These are phyloP conservation scores for Caenorhabditis sp. DNA, from an alignment of 2,888 invertebrate species.

Conservation along the genomic window DNA sequence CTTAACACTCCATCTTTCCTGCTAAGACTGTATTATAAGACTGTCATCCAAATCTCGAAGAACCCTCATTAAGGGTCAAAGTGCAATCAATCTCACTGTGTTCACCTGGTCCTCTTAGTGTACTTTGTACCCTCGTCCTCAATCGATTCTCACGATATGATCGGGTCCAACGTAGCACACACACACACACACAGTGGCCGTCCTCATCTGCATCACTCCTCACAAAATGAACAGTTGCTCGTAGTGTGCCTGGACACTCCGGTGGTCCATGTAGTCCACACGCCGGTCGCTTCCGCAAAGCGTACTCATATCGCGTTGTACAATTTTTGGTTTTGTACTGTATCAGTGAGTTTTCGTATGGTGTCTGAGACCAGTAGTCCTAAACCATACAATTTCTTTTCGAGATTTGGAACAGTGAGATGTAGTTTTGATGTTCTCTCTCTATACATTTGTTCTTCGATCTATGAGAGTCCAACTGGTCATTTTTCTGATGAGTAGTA, in stretches of 20 bases:
- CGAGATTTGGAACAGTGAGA: too few relatives aligned
- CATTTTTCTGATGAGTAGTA: too few relatives aligned
- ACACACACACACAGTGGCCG: not conserved
- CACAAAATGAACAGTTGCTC: slow-evolving; percentile 52
- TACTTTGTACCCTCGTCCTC: slow-evolving; percentile 30
- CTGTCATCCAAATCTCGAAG: not conserved
- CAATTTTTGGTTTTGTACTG: not conserved
- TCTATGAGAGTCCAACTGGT: too few relatives aligned
- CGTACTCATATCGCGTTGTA: slow-evolving; percentile 3
- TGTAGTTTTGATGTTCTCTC: too few relatives aligned
- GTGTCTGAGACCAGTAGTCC: too few relatives aligned
- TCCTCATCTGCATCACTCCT: slow-evolving; percentile 44
- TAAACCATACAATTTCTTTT: too few relatives aligned
- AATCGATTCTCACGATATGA: slow-evolving; percentile 49
- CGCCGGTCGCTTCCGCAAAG: not conserved
- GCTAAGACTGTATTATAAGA: not conserved
- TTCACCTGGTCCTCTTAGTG: slow-evolving; percentile 13
- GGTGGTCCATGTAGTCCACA: slow-evolving; percentile 46
- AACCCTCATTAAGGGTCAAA: not conserved
- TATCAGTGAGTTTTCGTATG: not conserved
- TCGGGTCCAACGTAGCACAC: slow-evolving; percentile 53
- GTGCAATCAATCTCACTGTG: not conserved
- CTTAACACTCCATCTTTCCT: too few relatives aligned
- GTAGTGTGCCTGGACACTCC: not conserved
- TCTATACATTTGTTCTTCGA: too few relatives aligned